Evolutionary conservation across 2,113 vertebrate species (phyloP).

Genomic region (Bubalus kerabau): DNA sequence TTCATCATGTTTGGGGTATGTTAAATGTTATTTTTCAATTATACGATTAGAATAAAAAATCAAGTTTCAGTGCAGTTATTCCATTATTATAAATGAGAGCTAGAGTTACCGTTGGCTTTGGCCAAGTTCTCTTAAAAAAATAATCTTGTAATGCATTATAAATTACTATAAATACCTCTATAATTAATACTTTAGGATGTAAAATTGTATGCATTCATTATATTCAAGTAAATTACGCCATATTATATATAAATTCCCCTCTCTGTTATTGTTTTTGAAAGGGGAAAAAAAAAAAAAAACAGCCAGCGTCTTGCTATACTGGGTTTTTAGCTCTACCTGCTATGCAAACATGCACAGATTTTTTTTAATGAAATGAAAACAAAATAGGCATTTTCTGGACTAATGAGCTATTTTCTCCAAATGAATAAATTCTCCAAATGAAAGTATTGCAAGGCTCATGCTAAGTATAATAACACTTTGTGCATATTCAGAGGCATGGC

Average conservation of each 20-base stretch:
- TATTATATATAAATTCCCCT: slow-evolving; percentile 49
- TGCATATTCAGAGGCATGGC: slow-evolving; percentile 67
- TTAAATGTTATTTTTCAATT: slow-evolving; percentile 75
- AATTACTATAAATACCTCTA: slow-evolving; percentile 63
- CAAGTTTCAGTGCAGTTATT: slow-evolving; percentile 64
- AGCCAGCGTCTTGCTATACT: slow-evolving; percentile 30
- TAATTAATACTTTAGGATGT: slow-evolving; percentile 69
- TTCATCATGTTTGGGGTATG: slow-evolving; percentile 63
- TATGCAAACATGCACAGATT: slow-evolving; percentile 46
- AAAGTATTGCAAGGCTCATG: slow-evolving; percentile 63
- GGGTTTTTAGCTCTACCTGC: slow-evolving; percentile 45
- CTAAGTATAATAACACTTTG: slow-evolving; percentile 62
- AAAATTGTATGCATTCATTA: slow-evolving; percentile 62
- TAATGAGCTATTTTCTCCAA: slow-evolving; percentile 75
- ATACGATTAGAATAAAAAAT: slow-evolving; percentile 67
- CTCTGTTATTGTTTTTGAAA: slow-evolving; percentile 65
- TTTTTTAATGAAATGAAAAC: slow-evolving; percentile 51
- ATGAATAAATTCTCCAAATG: slow-evolving; percentile 72
- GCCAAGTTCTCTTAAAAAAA: slow-evolving; percentile 58
- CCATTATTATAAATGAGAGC: slow-evolving; percentile 69
- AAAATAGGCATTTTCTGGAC: slow-evolving; percentile 45
- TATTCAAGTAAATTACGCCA: slow-evolving; percentile 51
- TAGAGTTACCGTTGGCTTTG: slow-evolving; percentile 44
- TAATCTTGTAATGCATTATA: slow-evolving; percentile 70
- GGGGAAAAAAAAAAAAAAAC: not conserved